phyloP scores from a whole-genome alignment of 1,140 invertebrate species.

The Nomia melanderi region DNA sequence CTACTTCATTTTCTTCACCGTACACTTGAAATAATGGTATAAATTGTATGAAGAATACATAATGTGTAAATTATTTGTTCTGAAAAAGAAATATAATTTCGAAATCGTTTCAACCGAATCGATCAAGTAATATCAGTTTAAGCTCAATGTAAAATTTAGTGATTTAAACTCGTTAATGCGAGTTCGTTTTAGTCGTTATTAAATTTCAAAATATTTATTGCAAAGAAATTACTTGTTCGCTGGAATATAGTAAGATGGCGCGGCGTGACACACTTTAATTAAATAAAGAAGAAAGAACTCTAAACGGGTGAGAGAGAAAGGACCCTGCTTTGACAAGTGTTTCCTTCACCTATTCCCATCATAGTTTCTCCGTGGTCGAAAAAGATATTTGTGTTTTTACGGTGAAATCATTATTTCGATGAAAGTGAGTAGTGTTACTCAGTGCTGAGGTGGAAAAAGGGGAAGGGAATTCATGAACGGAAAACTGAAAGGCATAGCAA shows the following conservation, averaged over 20 bases:
- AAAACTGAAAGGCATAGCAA: neutral
- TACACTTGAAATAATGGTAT: neutral
- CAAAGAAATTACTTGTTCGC: neutral
- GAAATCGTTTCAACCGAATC: neutral
- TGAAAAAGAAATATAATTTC: neutral
- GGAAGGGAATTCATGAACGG: conserved; percentile 12
- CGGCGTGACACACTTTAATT: conserved; percentile 26
- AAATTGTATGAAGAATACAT: neutral
- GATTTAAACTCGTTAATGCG: no score
- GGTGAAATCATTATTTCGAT: neutral
- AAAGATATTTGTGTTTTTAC: neutral
- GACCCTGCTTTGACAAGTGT: conserved; percentile 38
- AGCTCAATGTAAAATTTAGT: no score
- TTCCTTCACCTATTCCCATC: neutral
- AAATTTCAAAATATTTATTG: neutral
- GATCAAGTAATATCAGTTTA: no score
- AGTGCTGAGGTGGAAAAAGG: neutral
- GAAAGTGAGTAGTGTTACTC: conserved; percentile 10
- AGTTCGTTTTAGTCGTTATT: no score
- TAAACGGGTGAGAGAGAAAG: conserved; percentile 4
- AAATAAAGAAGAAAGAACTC: conserved; percentile 25
- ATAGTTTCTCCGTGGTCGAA: conserved; percentile 6
- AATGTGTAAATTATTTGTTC: neutral
- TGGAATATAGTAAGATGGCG: conserved; percentile 21
- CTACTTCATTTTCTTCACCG: neutral